phyloP scores from a whole-genome alignment of 2,888 invertebrate genomes.

The Apocheima hispidaria region DNA sequence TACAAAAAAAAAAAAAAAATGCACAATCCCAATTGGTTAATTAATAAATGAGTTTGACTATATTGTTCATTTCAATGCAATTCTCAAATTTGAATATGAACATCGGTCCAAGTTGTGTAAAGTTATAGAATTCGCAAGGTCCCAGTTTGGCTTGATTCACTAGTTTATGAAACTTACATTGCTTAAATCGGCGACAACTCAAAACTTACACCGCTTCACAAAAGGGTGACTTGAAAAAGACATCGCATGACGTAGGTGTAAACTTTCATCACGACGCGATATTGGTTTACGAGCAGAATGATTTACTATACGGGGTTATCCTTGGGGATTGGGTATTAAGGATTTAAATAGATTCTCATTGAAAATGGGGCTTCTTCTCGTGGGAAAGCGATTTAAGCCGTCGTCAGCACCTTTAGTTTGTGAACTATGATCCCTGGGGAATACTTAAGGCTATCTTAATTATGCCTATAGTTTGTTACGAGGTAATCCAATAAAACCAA shows the following conservation, averaged over 20 bases:
- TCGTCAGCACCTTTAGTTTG: background rate
- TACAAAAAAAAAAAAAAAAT: too few relatives aligned
- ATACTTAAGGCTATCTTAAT: too few relatives aligned
- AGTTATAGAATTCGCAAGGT: too few relatives aligned
- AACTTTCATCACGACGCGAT: slow-evolving; percentile 72
- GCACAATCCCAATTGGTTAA: too few relatives aligned
- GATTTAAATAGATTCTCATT: slow-evolving; percentile 41
- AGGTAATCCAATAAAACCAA: too few relatives aligned
- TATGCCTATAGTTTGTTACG: too few relatives aligned
- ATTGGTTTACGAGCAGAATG: slow-evolving; percentile 68
- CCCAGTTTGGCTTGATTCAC: too few relatives aligned
- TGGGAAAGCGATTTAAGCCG: slow-evolving; percentile 13
- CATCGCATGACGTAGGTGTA: slow-evolving; percentile 74
- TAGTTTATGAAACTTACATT: background rate
- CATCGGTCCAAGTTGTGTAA: too few relatives aligned
- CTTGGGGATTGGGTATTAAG: slow-evolving; percentile 37
- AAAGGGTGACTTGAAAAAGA: slow-evolving; percentile 76
- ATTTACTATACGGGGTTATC: slow-evolving; percentile 46
- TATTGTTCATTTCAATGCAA: too few relatives aligned
- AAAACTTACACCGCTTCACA: slow-evolving; percentile 55
- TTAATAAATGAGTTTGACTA: too few relatives aligned
- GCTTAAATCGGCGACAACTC: slow-evolving; percentile 12
- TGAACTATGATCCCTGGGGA: too few relatives aligned
- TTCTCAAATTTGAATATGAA: too few relatives aligned
- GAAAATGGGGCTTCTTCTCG: slow-evolving; percentile 8